A percentile compares a stretch with the other conserved stretches of the same genome.
These are phyloP conservation scores for Sebastes minor DNA, from an alignment of 2,797 vertebrate species.

Conservation along the genomic window DNA sequence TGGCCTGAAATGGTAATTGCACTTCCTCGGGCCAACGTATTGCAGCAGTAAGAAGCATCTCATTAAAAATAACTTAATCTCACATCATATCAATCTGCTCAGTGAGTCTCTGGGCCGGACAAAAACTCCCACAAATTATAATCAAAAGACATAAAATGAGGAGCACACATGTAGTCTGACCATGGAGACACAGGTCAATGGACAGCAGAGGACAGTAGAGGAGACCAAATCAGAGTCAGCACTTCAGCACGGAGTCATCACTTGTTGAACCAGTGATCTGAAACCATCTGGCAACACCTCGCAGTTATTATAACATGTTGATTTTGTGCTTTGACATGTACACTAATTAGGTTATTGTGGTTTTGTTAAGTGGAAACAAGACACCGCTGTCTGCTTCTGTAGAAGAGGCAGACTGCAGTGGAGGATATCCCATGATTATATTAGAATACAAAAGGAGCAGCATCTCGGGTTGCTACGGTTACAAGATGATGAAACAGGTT, in stretches of 20 bases:
- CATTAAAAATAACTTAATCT: neutral
- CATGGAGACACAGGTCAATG: too few relatives aligned
- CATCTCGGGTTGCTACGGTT: accelerated
- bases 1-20: neutral
- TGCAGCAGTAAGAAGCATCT: neutral
- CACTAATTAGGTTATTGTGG: neutral
- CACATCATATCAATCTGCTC: neutral
- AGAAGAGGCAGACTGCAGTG: too few relatives aligned
- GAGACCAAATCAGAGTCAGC: neutral
- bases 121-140: neutral
- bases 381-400: too few relatives aligned
- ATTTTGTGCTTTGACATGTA: neutral
- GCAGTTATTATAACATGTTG: neutral
- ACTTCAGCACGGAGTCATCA: neutral
- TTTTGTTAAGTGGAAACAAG: neutral
- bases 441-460: too few relatives aligned
- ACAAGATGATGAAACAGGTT: too few relatives aligned
- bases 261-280: neutral
- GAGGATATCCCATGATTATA: too few relatives aligned
- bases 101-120: neutral
- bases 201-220: neutral
- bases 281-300: neutral
- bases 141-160: neutral
- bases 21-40: neutral
- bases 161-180: neutral